A percentile compares a stretch with the other conserved stretches of the same genome.
Conservation (phyloP, 2,888 invertebrate species). For the Shargacucullia verbasci region DNA sequence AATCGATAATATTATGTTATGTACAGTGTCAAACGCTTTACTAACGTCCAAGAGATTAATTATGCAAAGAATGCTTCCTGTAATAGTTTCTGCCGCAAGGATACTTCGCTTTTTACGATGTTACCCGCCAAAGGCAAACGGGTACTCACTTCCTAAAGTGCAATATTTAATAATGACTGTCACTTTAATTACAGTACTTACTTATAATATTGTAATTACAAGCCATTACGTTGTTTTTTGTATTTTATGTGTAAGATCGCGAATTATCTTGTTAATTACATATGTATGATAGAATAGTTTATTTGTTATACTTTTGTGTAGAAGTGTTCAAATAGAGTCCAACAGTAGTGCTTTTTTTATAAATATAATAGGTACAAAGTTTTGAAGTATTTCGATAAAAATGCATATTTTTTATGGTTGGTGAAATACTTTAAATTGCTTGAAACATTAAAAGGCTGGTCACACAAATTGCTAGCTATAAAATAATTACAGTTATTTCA, state of each 20-base stretch:
- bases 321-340: too few species aligned
- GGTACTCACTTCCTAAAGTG: conserved; percentile 40
- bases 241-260: conserved; percentile 5
- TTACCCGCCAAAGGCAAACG: conserved; percentile 34
- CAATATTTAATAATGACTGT: conserved; percentile 32
- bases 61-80: conserved; percentile 49
- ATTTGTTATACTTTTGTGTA: too few species aligned
- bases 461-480: conserved; percentile 22
- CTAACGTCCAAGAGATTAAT: conserved; percentile 28
- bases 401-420: not conserved
- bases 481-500: conserved; percentile 28
- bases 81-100: conserved; percentile 31
- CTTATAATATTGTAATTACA: conserved; percentile 19
- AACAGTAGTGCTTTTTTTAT: too few species aligned
- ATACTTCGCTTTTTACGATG: conserved; percentile 40
- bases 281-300: too few species aligned
- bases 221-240: conserved; percentile 2
- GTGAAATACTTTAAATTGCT: conserved; percentile 3
- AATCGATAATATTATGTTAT: not conserved
- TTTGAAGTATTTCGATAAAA: too few species aligned
- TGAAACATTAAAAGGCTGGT: conserved; percentile 4
- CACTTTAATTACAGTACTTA: conserved; percentile 15
- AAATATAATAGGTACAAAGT: too few species aligned
- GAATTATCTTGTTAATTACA: conserved; percentile 8
- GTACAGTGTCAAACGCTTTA: conserved; percentile 17